A percentile compares a stretch with the other conserved stretches of the same genome.
phyloP scores from a whole-genome alignment of 37 sponge, comb jelly and placozoan genomes.

The Bolinopsis microptera region DNA sequence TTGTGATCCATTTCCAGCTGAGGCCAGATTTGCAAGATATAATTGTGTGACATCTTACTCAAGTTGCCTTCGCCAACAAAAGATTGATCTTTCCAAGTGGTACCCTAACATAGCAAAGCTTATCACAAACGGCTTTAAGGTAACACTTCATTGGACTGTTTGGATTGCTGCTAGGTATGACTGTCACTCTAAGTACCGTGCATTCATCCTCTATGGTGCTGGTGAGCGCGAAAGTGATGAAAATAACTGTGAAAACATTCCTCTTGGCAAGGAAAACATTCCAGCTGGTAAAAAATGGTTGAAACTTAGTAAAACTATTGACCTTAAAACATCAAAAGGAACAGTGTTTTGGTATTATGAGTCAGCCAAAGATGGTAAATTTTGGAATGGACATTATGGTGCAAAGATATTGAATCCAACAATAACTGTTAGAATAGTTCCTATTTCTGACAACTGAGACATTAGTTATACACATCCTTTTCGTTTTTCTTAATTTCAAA shows the following conservation, averaged over 20 bases:
- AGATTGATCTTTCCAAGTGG: neutral
- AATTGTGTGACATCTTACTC: slow-evolving; percentile 48
- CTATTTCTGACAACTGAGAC: neutral
- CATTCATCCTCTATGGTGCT: neutral
- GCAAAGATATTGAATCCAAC: slow-evolving; percentile 27
- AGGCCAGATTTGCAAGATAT: neutral
- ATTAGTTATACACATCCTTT: no score
- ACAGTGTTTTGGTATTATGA: neutral
- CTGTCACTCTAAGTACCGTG: neutral
- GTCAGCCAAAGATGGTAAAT: neutral
- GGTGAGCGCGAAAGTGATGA: neutral
- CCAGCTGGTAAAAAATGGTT: slow-evolving; percentile 23
- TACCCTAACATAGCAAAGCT: neutral
- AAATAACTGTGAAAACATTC: neutral
- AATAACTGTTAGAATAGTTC: neutral
- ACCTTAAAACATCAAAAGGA: neutral
- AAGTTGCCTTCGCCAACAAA: neutral
- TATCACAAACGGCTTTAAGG: neutral
- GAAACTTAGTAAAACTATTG: neutral
- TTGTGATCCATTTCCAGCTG: slow-evolving; percentile 42
- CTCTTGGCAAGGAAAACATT: neutral
- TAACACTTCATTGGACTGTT: slow-evolving; percentile 14
- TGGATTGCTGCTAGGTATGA: slow-evolving; percentile 57
- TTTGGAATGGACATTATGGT: slow-evolving; percentile 56
- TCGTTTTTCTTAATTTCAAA: no score